Base-by-base conservation (phyloP, 2,113 vertebrate species). In the Hiodon tergisus region DNA sequence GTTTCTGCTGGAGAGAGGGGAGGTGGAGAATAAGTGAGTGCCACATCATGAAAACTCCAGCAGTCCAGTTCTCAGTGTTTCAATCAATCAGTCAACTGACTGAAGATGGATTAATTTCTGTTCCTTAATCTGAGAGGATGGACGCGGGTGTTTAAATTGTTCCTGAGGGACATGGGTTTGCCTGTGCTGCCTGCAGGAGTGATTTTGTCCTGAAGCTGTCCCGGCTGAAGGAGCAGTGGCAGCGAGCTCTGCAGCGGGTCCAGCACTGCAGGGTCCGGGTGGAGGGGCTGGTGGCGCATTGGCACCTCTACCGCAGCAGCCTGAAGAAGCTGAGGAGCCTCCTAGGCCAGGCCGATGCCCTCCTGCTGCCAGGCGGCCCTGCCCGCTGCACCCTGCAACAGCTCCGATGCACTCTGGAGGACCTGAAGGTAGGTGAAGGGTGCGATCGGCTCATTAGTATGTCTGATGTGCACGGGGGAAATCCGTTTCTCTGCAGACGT, bases 121-220 rank as follows among this genome's bases (percentile, higher is more conserved):
- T 31, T 31, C 31, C 31, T 31, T 31, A 31, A 31, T 31, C 31
- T 0, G 31, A 31, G 59, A 16, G 13, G 59, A 61, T 69, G 67
- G 11, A n/a, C 2, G 47, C 13, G 11, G 10, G 31, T 2, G 13
- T 5, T 52, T 68, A 51, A 14, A 48, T 13, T 52, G 68, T 6
- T 6, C 4, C 13, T 68, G 13, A 17, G 3, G 48, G 2, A 17
- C 6, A 11, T 14, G 3, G 0, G 17, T 0, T 9, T 59, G 31
- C 58, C 7, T 72, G 8, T 62, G 6, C 59, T 51, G 77, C 13
- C 70, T 76, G 68, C 79, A 99, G 96, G 81, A 92, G 88, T 0
- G 91, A 93, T 79, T 94, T 97, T 76, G 81, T 95, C 82, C 88
- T 91, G 55, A 96, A 93, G 83, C 88, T 98, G 77, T 86, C 90